phyloP scores from a whole-genome alignment of 2,888 invertebrate species.

The Biston betularia region DNA sequence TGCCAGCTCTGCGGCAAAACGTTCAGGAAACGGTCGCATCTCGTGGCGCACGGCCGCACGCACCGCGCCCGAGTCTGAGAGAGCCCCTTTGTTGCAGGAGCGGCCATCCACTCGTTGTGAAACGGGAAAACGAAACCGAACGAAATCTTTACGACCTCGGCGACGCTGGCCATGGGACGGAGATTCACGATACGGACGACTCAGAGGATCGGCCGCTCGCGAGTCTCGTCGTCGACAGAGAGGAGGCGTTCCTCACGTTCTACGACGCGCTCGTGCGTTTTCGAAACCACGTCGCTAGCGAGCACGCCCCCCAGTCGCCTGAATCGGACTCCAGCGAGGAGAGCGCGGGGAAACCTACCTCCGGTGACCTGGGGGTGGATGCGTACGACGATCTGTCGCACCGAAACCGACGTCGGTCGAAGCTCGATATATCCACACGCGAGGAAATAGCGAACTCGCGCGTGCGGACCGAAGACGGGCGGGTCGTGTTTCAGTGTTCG shows the following conservation, averaged over 20 bases:
- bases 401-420: conserved; percentile 51
- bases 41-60: conserved; percentile 69
- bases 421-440: conserved; percentile 68
- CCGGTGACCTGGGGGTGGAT: conserved; percentile 43
- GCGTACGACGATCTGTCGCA: conserved; percentile 71
- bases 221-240: conserved; percentile 1
- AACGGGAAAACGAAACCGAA: neutral
- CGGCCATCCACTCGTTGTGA: neutral
- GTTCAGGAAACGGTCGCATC: conserved; percentile 72
- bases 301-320: conserved; percentile 48
- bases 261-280: conserved; percentile 68
- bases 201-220: conserved; percentile 31
- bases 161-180: neutral
- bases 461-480: conserved; percentile 78
- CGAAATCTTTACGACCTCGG: neutral
- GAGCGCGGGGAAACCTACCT: conserved; percentile 5
- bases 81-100: conserved; percentile 32
- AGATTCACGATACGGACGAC: conserved; percentile 7
- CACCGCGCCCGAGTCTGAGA: conserved; percentile 51
- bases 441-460: conserved; percentile 62
- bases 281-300: conserved; percentile 61
- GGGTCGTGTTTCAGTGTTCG: conserved; percentile 84
- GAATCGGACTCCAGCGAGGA: conserved; percentile 57
- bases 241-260: conserved; percentile 48
- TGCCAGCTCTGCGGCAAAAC: conserved; percentile 67